Evolutionary conservation across 2,797 vertebrate genomes (phyloP), one percentile per base, ranked within the genome.

Genomic region (Gambusia yucatana): DNA sequence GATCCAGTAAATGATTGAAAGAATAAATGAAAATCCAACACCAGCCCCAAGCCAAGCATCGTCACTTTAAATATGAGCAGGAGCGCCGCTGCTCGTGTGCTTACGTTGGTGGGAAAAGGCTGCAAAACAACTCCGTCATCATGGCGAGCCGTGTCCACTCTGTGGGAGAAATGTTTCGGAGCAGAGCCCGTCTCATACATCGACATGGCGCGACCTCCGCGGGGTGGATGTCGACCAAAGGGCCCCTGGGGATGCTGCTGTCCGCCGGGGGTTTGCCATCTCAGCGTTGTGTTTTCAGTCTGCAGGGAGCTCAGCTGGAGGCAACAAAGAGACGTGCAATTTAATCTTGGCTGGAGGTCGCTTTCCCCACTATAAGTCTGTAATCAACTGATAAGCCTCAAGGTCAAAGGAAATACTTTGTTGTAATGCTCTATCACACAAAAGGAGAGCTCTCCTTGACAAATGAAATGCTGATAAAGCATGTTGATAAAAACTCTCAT

Each of bases 151-250:
- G 94, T 92, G 86, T 98, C 98, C 43, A 90, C 96, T 91, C 97
- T 92, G 87, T 97, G 97, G 94, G 98, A 96, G 94, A 96, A 98
- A 48, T 97, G 96, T 89, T 96, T 98, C 83, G 96, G 96, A 70
- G 96, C 94, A 0, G 98, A 99, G 89, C 98, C 97, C 0, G 98
- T 99, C 96, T 99, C 98, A 9, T 99, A 99, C 98, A 99, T 99
- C 81, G 98, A 99, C 96, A 99, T 97, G 88, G 98, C 97, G 9
- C 98, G 97, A 91, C 98, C 98, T 87, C 97, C 97, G 3, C 98
- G 97, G 48, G 95, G 94, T 22, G 96, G 95, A 0, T 97, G 97
- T 75, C 97, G 96, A 78, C 92, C 95, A 67, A 92, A 87, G 70
- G 96, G 94, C 83, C 97, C 97, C 84, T 94, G 95, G 86, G 95